These are phyloP conservation scores for Lithophane semibrunnea DNA, from an alignment of 2,888 invertebrate genomes.

Conservation along the genomic window DNA sequence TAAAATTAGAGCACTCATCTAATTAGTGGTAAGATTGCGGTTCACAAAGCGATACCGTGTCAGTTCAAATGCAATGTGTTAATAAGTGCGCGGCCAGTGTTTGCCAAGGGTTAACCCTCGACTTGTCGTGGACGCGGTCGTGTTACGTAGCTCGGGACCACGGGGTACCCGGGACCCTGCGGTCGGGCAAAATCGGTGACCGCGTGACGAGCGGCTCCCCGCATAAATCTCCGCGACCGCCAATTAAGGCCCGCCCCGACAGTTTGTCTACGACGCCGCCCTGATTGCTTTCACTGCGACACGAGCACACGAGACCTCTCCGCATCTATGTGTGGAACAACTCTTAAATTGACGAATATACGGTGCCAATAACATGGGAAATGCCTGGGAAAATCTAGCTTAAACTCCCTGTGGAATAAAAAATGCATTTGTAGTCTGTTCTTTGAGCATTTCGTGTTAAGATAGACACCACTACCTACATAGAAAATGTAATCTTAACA, in stretches of 20 bases:
- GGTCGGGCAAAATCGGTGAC: slow-evolving; percentile 77
- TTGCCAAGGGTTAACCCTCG: slow-evolving; percentile 68
- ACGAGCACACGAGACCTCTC: slow-evolving; percentile 67
- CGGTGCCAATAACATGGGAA: slow-evolving; percentile 62
- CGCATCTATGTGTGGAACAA: slow-evolving; percentile 56
- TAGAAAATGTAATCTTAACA: background rate
- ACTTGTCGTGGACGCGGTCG: slow-evolving; percentile 47
- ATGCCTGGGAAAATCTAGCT: slow-evolving; percentile 32
- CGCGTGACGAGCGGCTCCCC: slow-evolving; percentile 86
- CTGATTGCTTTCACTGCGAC: slow-evolving; percentile 89
- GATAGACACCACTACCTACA: background rate
- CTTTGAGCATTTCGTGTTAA: background rate
- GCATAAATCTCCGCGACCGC: slow-evolving; percentile 90
- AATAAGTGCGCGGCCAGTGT: slow-evolving; percentile 71
- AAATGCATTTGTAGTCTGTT: background rate
- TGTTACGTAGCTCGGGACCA: slow-evolving; percentile 56
- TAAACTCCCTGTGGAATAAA: background rate
- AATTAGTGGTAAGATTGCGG: slow-evolving; percentile 52
- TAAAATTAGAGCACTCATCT: slow-evolving; percentile 14
- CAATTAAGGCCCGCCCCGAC: slow-evolving; percentile 90
- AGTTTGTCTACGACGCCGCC: slow-evolving; percentile 89
- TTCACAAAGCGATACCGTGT: slow-evolving; percentile 35
- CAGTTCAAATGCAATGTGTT: slow-evolving; percentile 66
- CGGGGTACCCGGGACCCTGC: slow-evolving; percentile 65
- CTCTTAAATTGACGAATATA: slow-evolving; percentile 67